phyloP scores from a whole-genome alignment of 2,113 vertebrate species.

The Synodontis membranacea region DNA sequence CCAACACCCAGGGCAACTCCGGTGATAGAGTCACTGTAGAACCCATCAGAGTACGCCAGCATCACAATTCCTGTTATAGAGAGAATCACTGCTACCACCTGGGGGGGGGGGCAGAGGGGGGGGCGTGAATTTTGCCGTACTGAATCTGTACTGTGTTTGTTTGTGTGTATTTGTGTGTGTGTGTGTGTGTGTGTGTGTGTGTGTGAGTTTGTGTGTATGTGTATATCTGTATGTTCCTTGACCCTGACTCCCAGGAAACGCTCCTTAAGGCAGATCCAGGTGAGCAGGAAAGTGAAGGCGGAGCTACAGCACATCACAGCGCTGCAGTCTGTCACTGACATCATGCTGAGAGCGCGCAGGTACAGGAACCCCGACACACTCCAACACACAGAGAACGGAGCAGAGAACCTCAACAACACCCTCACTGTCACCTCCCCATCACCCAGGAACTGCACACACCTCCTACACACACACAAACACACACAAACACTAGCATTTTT shows the following conservation, averaged over 20 bases:
- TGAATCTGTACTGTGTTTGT: background rate
- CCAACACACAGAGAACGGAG: constrained; percentile 63
- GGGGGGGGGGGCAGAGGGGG: background rate
- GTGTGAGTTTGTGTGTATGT: constrained; percentile 1
- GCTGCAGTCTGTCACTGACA: constrained; percentile 57
- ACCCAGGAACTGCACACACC: constrained; percentile 49
- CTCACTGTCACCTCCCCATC: constrained; percentile 39
- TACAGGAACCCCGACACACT: constrained; percentile 60
- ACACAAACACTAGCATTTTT: constrained; percentile 21
- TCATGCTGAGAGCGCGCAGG: constrained; percentile 58
- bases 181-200: background rate
- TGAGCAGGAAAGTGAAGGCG: constrained; percentile 66
- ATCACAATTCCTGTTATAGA: constrained; percentile 68
- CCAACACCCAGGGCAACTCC: constrained; percentile 63
- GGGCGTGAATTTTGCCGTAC: background rate
- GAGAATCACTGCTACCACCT: constrained; percentile 66
- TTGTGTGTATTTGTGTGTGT: background rate
- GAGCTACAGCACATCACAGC: constrained; percentile 65
- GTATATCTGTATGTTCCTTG: background rate
- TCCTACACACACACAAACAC: constrained; percentile 40
- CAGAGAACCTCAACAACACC: constrained; percentile 47
- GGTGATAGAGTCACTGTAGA: constrained; percentile 61
- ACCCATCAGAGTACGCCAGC: constrained; percentile 63
- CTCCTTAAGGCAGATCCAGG: constrained; percentile 67
- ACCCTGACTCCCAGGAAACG: constrained; percentile 66